Conservation (phyloP, 2,797 vertebrate genomes). For the Miichthys miiuy region DNA sequence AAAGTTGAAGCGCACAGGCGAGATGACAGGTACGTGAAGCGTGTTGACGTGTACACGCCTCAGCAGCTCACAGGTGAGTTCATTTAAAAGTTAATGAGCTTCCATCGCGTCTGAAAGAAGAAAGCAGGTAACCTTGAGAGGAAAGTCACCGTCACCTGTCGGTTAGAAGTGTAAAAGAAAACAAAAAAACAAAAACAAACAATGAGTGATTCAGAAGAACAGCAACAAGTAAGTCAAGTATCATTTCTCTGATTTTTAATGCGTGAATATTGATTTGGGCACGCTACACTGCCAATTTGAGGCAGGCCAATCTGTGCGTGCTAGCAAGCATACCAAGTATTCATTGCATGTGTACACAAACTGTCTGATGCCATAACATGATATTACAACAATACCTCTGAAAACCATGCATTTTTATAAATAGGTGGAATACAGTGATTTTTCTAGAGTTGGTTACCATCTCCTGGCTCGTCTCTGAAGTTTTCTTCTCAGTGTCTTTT, state of each 20-base stretch:
- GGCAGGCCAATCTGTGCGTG: background rate
- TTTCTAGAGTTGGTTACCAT: no score
- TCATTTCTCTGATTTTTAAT: background rate
- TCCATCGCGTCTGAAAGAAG: slow-evolving; percentile 6
- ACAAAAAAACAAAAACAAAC: background rate
- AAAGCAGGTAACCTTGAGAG: slow-evolving; percentile 26
- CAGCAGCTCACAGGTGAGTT: slow-evolving; percentile 64
- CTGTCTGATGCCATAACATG: background rate
- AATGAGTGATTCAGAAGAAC: slow-evolving; percentile 72
- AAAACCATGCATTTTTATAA: background rate
- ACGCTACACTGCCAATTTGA: background rate
- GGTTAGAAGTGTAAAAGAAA: background rate
- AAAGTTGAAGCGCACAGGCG: background rate
- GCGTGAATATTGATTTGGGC: background rate
- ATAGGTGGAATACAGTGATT: background rate
- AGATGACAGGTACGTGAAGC: background rate
- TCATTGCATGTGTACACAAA: background rate
- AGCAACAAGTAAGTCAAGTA: slow-evolving; percentile 63
- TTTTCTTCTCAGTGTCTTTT: background rate
- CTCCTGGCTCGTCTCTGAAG: background rate
- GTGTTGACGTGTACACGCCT: slow-evolving; percentile 33
- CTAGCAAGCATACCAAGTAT: no score
- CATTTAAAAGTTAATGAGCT: slow-evolving; percentile 69
- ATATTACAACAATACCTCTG: background rate
- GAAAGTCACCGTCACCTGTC: slow-evolving; percentile 26